phyloP scores from a whole-genome alignment of 2,797 vertebrate genomes.

The Paratrypauchen microcephalus region DNA sequence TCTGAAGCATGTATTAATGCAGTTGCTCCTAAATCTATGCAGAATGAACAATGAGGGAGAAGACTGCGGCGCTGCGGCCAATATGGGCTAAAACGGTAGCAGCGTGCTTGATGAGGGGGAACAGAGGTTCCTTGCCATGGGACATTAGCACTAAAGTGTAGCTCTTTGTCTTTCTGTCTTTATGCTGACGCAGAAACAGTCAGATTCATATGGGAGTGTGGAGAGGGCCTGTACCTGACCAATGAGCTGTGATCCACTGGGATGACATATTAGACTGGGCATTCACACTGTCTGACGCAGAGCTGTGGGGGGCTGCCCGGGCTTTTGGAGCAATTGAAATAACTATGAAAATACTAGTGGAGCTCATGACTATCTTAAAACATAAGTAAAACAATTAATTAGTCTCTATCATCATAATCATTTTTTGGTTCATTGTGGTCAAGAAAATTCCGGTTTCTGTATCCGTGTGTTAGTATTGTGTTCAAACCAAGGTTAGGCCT shows the following conservation, averaged over 20 bases:
- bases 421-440: not conserved
- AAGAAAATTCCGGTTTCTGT: no score
- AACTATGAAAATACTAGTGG: not conserved
- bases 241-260: slow-evolving; percentile 43
- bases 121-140: slow-evolving; percentile 66
- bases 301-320: not conserved
- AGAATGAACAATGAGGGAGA: slow-evolving; percentile 69
- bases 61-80: slow-evolving; percentile 58
- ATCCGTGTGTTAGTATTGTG: no score
- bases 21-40: slow-evolving; percentile 61
- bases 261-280: slow-evolving; percentile 31
- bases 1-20: slow-evolving; percentile 8
- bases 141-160: slow-evolving; percentile 73
- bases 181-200: slow-evolving; percentile 28
- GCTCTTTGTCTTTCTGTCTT: slow-evolving; percentile 74
- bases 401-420: no score
- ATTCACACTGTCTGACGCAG: not conserved
- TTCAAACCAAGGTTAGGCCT: no score
- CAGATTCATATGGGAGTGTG: slow-evolving; percentile 24
- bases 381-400: no score
- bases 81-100: slow-evolving; percentile 73
- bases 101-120: slow-evolving; percentile 75
- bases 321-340: not conserved
- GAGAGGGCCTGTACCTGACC: slow-evolving; percentile 44
- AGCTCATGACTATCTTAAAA: no score